phyloP scores from a whole-genome alignment of 2,797 vertebrate genomes.

The Rhinogobio ventralis region DNA sequence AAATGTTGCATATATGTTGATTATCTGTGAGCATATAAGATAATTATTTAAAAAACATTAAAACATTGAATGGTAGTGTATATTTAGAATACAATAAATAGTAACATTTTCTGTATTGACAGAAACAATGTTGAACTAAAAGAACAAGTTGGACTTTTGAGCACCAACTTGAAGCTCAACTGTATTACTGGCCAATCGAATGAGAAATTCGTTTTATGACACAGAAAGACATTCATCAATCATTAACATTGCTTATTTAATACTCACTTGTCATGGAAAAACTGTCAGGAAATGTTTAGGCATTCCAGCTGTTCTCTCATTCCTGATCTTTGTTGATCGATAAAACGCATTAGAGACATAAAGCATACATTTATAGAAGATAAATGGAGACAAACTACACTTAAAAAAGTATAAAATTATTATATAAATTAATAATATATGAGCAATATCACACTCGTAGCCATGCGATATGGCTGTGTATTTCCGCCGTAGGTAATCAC shows the following conservation, averaged over 20 bases:
- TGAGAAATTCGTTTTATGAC: not conserved
- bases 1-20: not conserved
- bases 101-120: not conserved
- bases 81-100: not conserved
- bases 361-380: not conserved
- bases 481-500: too few species aligned
- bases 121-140: not conserved
- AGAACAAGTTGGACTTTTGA: not conserved
- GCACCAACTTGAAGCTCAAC: not conserved
- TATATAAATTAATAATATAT: too few species aligned
- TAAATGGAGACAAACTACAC: not conserved
- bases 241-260: not conserved
- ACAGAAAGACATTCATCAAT: constrained; percentile 16
- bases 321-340: not conserved
- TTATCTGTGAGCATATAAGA: not conserved
- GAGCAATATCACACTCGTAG: too few species aligned
- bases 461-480: too few species aligned
- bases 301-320: not conserved
- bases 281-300: not conserved
- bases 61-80: not conserved
- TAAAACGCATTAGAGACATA: not conserved
- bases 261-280: not conserved
- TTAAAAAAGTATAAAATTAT: too few species aligned
- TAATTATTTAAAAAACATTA: not conserved
- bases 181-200: not conserved